Evolutionary conservation across 2,797 vertebrate genomes (phyloP).

Genomic region (Argyrosomus regius): DNA sequence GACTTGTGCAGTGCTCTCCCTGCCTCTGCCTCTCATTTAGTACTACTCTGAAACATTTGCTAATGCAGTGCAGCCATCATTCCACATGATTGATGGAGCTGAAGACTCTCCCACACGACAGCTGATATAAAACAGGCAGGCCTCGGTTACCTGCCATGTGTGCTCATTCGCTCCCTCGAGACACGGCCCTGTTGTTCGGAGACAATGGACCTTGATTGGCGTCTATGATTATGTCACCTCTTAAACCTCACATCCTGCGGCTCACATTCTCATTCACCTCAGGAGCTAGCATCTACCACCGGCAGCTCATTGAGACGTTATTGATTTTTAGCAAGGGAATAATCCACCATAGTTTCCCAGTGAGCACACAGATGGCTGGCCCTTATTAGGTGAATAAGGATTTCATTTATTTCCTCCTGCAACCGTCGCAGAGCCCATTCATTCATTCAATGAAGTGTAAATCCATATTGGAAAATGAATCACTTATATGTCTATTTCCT

Average conservation of each 20-base stretch:
- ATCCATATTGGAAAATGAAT: constrained; percentile 39
- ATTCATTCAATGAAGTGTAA: constrained; percentile 29
- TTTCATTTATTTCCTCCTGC: constrained; percentile 46
- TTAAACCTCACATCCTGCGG: constrained; percentile 40
- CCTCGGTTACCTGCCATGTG: constrained; percentile 30
- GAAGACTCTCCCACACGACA: constrained; percentile 52
- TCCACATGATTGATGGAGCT: constrained; percentile 67
- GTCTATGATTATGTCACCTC: constrained; percentile 42
- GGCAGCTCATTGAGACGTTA: constrained; percentile 63
- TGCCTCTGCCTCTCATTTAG: constrained; percentile 51
- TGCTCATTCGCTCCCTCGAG: constrained; percentile 16
- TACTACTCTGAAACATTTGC: constrained; percentile 43
- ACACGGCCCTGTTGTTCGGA: constrained; percentile 11
- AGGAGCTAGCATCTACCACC: constrained; percentile 23
- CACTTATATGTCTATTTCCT: constrained; percentile 17
- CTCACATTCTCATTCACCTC: constrained; percentile 39
- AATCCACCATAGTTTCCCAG: constrained; percentile 54
- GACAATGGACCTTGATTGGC: constrained; percentile 39
- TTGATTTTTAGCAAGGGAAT: constrained; percentile 63
- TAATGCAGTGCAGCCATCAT: constrained; percentile 62
- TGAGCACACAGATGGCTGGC: constrained; percentile 48
- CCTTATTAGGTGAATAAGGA: constrained; percentile 43
- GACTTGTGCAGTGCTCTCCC: constrained; percentile 11
- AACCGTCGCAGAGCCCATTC: constrained; percentile 4
- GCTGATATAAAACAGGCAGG: constrained; percentile 52